A percentile compares a stretch with the other conserved stretches of the same genome.
Evolutionary conservation across 2,113 vertebrate species (phyloP).

Genomic region (Atlantisia rogersi): DNA sequence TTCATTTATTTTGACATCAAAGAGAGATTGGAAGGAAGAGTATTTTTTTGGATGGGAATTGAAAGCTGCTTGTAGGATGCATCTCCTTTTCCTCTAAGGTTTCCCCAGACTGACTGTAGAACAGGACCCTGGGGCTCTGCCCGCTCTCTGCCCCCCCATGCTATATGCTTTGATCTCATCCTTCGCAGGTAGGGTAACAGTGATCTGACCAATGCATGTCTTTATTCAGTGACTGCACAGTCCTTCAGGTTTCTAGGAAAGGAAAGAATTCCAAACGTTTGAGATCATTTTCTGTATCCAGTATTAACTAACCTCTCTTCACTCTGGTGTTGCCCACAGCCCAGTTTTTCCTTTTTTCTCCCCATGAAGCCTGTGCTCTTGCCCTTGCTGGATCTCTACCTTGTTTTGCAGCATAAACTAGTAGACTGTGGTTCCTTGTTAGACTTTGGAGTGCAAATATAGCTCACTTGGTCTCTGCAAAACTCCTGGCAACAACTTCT

Average conservation of each 20-base stretch:
- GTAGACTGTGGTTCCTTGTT: background rate
- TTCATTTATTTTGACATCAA: conserved; percentile 57
- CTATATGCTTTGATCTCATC: background rate
- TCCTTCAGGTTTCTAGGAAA: background rate
- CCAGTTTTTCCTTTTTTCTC: background rate
- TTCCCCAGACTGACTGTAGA: background rate
- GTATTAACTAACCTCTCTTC: background rate
- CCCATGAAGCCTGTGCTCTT: background rate
- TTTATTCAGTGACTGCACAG: background rate
- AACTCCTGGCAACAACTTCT: background rate
- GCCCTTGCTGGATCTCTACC: background rate
- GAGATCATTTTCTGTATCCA: background rate
- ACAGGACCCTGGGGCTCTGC: background rate
- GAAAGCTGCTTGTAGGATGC: background rate
- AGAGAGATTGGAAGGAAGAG: conserved; percentile 32
- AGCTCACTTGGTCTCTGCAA: background rate
- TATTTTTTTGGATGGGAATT: background rate
- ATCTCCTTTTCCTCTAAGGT: background rate
- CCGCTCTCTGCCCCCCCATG: background rate
- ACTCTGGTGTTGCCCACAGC: background rate
- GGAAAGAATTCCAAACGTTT: background rate
- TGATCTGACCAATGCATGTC: background rate
- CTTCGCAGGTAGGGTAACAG: background rate
- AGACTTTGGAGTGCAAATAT: background rate
- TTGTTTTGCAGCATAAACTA: background rate